Evolutionary conservation across 2,797 vertebrate species (phyloP).

Genomic region (Catamblyrhynchus diadema): DNA sequence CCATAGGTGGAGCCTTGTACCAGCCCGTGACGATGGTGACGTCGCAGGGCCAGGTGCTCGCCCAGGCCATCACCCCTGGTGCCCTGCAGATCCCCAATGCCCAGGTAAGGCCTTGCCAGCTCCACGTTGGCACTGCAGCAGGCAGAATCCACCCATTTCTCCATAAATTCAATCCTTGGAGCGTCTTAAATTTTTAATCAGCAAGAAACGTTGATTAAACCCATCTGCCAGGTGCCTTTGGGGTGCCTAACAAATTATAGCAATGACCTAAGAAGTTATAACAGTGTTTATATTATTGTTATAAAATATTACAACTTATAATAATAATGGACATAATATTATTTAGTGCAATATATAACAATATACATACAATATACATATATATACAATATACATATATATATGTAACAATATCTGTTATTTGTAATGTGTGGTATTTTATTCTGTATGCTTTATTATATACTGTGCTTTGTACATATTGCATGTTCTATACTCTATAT

Average conservation of each 20-base stretch:
- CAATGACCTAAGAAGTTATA: background rate
- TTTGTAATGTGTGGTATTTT: background rate
- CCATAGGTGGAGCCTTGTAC: conserved; percentile 94
- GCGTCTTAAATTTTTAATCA: background rate
- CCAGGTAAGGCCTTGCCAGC: conserved; percentile 81
- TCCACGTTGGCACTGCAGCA: accelerated
- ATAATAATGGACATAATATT: no score
- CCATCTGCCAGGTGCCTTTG: background rate
- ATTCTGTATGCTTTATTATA: background rate
- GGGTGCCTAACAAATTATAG: background rate
- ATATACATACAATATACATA: no score
- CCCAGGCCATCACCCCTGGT: conserved; percentile 91
- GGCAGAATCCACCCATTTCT: accelerated
- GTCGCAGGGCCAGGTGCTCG: conserved; percentile 96
- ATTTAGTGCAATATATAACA: background rate
- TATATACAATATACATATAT: no score
- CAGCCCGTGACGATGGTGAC: conserved; percentile 99
- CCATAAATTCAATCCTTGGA: background rate
- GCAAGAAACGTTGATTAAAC: background rate
- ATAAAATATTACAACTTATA: background rate
- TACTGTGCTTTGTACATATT: background rate
- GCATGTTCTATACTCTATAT: background rate
- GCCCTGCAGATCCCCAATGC: conserved; percentile 96
- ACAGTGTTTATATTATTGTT: background rate
- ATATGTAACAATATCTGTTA: no score